Evolutionary conservation across 2,113 vertebrate genomes (phyloP), one percentile per base, ranked within the genome.

Genomic region (Serilophus lunatus): DNA sequence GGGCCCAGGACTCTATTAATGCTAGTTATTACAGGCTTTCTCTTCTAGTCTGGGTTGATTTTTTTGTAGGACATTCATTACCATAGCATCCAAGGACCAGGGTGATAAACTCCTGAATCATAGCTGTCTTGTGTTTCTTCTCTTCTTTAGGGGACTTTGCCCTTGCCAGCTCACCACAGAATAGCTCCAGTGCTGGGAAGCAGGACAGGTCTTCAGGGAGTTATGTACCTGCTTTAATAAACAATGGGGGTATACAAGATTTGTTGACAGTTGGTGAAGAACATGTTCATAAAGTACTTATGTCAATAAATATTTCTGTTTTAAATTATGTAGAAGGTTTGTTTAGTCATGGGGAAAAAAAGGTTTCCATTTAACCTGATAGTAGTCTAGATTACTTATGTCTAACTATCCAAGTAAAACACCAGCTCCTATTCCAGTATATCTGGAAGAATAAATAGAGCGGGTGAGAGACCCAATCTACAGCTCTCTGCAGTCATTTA

Each of bases 371-470:
- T 88, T 82, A 54, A 94, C 54, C 8, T 75, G 74, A 92, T 61
- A 86, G 47, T 69, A 96, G 44, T 66, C 88, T 54, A 71, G 72
- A 75, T 70, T 86, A 53, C 33, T 90, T 88, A 35, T 47, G 25
- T 42, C 23, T 74, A 68, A 56, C 64, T 61, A 74, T 69, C 85
- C 72, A 93, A 94, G 68, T 64, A 83, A 94, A 94, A 95, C 61
- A 86, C 5, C 44, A 81, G 15, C 19, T 71, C 71, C 28, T 71
- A 64, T 68, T 81, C 68, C 38, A 77, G 29, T 56, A 42, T 60
- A 47, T 75, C 77, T 92, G 53, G 38, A 91, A 78, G 82, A 94
- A 86, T 74, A 95, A 88, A 90, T 42, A 50, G 13, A 86, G 49
- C 76, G 88, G 80, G 49, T 90, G 82, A 96, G 40, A 92, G 8